Evolutionary conservation across 2,113 vertebrate genomes (phyloP).

Genomic region (Austrofundulus limnaeus): DNA sequence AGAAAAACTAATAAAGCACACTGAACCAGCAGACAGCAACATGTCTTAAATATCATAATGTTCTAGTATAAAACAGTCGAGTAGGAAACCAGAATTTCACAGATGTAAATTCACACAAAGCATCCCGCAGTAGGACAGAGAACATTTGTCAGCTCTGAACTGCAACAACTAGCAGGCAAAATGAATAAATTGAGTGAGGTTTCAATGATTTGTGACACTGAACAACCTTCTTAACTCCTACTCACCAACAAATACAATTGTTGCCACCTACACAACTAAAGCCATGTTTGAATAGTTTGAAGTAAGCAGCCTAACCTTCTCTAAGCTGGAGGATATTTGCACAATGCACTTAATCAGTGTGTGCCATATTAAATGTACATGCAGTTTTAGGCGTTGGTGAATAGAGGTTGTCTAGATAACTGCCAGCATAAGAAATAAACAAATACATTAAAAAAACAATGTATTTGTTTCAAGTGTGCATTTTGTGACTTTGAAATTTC

Average conservation of each 20-base stretch:
- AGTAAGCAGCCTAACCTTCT: constrained; percentile 22
- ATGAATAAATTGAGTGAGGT: constrained; percentile 18
- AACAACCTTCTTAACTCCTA: constrained; percentile 34
- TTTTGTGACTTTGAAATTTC: neutral
- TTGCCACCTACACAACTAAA: constrained; percentile 26
- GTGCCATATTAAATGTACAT: neutral
- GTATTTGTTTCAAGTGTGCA: constrained; percentile 8
- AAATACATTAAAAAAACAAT: neutral
- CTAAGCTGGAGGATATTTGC: neutral
- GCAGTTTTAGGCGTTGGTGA: neutral
- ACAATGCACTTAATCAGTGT: constrained; percentile 6
- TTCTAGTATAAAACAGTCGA: too few relatives aligned
- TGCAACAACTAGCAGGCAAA: constrained; percentile 1
- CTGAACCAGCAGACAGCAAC: too few relatives aligned
- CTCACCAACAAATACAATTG: constrained; percentile 40
- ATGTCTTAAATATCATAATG: too few relatives aligned
- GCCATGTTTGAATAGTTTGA: constrained; percentile 24
- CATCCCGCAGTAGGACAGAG: neutral
- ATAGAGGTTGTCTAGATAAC: constrained; percentile 7
- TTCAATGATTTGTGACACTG: constrained; percentile 31
- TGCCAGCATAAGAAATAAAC: neutral
- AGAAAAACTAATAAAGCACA: too few relatives aligned
- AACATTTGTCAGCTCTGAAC: neutral
- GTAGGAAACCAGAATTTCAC: neutral
- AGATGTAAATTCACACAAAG: neutral